Conservation (phyloP, 2,797 vertebrate genomes). For the Gadopsis bispinosus region DNA sequence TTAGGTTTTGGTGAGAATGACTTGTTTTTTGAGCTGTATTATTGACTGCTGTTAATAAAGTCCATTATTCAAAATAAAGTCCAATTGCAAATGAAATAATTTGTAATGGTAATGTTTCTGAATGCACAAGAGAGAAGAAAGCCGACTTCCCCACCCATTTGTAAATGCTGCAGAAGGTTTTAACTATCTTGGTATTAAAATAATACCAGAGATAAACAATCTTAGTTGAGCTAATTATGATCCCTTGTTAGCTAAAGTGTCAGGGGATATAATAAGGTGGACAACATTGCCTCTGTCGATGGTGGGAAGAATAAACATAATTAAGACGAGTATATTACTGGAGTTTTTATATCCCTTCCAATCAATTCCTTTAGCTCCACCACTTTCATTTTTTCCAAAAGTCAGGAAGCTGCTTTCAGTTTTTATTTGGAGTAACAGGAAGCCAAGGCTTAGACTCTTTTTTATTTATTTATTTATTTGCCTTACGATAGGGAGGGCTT, state of each 20-base stretch:
- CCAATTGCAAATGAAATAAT: not conserved
- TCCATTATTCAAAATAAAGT: constrained; percentile 45
- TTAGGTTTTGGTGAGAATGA: constrained; percentile 50
- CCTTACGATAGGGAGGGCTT: not conserved
- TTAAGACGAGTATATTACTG: too few species aligned
- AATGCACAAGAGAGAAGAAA: too few species aligned
- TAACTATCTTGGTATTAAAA: not conserved
- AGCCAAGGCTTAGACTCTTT: not conserved
- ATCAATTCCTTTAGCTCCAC: not conserved
- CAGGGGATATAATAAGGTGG: not conserved
- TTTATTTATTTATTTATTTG: not conserved
- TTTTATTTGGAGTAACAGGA: not conserved
- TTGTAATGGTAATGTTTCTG: not conserved
- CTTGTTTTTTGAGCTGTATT: constrained; percentile 65
- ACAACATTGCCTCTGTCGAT: not conserved
- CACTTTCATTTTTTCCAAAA: not conserved
- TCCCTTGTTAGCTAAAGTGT: not conserved
- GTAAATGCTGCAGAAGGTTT: not conserved
- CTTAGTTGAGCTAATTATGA: not conserved
- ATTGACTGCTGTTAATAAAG: constrained; percentile 78
- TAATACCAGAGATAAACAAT: not conserved
- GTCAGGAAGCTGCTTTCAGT: not conserved
- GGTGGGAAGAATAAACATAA: not conserved
- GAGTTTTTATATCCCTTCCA: too few species aligned
- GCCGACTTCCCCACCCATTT: too few species aligned